Evolutionary conservation across 2,888 invertebrate genomes (phyloP), one percentile per base, ranked within the genome.

Genomic region (Adelognathus sp.): DNA sequence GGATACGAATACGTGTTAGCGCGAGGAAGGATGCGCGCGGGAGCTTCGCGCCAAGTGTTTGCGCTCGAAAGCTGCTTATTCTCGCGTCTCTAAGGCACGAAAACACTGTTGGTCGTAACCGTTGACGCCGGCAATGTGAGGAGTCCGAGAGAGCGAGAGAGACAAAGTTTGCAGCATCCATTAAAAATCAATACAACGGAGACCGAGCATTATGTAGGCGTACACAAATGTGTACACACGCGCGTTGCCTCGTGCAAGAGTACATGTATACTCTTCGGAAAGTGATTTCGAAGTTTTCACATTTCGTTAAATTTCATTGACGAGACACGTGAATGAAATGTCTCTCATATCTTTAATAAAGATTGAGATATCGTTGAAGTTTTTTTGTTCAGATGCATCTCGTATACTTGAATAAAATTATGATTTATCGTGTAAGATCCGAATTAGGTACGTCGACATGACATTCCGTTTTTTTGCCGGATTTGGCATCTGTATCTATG

Each of bases 101-200:
- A 50, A 50, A 29, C 21, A 64, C 64, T 33, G 21, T 64, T 64
- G 66, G 70, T 74, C 70, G 58, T 70, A 70, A 3, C 64, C 66
- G 66, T 70, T 66, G 46, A 64, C 52, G 52, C 50, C 41, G 41
- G 41, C 56, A 44, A 11, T 36, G 46, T 11, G 41, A 41, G 41
- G 58, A 31, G 67, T 44, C 74, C 41, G 60, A 44, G 60, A 66
- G 74, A 61, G n/a, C n/a, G n/a, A n/a, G n/a, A n/a, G n/a, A n/a
- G n/a, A n/a, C n/a, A n/a, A n/a, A n/a, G 78, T 74, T 74, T 70
- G 46, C 70, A 75, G 79, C 76, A 72, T 76, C 60, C 76, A 80
- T 81, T 74, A 76, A 81, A 80, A 82, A 82, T 82, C 82, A 81
- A 81, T 82, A 82, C 76, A 70, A 24, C 44, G 44, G 63, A 82